Conservation (phyloP, 2,888 invertebrate genomes). For the Autographa pulchrina region DNA sequence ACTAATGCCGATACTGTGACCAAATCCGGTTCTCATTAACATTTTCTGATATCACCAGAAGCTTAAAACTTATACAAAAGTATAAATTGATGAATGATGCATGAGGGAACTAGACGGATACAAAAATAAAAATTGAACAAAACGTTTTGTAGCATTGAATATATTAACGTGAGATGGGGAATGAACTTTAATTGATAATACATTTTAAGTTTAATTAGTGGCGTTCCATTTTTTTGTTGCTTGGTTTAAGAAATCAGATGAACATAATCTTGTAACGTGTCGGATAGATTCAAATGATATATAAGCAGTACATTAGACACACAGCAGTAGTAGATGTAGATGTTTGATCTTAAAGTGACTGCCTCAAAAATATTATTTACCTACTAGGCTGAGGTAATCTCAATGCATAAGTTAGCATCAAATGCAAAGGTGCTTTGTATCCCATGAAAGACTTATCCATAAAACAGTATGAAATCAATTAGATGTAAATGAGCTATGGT, state of each 20-base stretch:
- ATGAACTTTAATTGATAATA: constrained; percentile 18
- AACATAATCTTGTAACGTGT: constrained; percentile 17
- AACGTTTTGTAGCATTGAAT: constrained; percentile 54
- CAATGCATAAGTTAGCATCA: constrained; percentile 25
- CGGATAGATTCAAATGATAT: constrained; percentile 19
- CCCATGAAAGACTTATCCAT: constrained; percentile 27
- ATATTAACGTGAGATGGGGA: constrained; percentile 36
- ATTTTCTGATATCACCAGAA: constrained; percentile 84
- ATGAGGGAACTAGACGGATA: constrained; percentile 66
- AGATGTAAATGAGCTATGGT: constrained; percentile 57
- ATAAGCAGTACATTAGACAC: neutral
- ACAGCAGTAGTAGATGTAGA: too few species aligned
- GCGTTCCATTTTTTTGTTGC: constrained; percentile 10
- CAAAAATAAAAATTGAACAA: constrained; percentile 52
- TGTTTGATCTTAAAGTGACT: neutral
- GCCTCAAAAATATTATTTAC: neutral
- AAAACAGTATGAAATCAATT: constrained; percentile 57
- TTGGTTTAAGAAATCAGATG: constrained; percentile 24
- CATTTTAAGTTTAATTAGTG: constrained; percentile 22
- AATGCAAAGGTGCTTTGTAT: constrained; percentile 35
- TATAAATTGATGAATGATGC: constrained; percentile 84
- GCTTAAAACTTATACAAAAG: constrained; percentile 76
- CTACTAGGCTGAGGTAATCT: neutral
- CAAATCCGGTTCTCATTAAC: constrained; percentile 80
- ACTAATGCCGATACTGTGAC: constrained; percentile 74